Evolutionary conservation across 2,113 vertebrate species (phyloP).

Genomic region (Lepus timidus): DNA sequence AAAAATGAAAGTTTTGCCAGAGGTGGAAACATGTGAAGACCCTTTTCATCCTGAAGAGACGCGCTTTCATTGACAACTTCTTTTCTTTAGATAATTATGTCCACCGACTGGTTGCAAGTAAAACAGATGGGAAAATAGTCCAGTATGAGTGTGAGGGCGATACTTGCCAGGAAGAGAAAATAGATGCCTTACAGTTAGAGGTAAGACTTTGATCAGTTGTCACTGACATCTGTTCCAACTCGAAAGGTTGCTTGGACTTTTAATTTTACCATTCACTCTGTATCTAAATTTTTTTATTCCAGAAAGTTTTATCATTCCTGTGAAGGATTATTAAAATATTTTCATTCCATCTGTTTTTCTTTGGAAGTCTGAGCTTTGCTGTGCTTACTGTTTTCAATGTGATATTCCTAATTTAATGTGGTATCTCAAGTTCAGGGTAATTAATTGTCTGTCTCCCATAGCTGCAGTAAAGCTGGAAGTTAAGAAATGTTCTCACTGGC

Average conservation of each 20-base stretch:
- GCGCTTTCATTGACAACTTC: conserved; percentile 20
- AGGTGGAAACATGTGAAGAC: neutral
- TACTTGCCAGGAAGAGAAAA: conserved; percentile 97
- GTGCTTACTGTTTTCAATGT: conserved; percentile 62
- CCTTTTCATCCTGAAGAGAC: conserved; percentile 64
- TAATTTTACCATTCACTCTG: neutral
- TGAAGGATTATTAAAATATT: conserved; percentile 50
- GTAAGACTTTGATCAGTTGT: conserved; percentile 84
- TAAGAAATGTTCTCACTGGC: neutral
- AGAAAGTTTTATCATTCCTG: neutral
- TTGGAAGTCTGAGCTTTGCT: conserved; percentile 60
- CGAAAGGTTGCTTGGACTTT: conserved; percentile 10
- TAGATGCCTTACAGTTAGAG: conserved; percentile 97
- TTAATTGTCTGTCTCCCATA: conserved; percentile 41
- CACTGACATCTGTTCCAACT: neutral
- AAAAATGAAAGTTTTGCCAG: conserved; percentile 48
- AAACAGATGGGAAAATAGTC: conserved; percentile 98
- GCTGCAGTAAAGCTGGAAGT: neutral
- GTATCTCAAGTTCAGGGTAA: no score
- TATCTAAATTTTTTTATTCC: neutral
- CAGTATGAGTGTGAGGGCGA: conserved; percentile 99
- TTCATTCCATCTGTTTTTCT: conserved; percentile 64
- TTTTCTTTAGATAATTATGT: conserved; percentile 96
- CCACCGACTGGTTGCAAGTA: conserved; percentile 98
- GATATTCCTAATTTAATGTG: neutral